A percentile compares a stretch with the other conserved stretches of the same genome.
Evolutionary conservation across 2,113 vertebrate genomes (phyloP).

Genomic region (Toxotes jaculatrix): DNA sequence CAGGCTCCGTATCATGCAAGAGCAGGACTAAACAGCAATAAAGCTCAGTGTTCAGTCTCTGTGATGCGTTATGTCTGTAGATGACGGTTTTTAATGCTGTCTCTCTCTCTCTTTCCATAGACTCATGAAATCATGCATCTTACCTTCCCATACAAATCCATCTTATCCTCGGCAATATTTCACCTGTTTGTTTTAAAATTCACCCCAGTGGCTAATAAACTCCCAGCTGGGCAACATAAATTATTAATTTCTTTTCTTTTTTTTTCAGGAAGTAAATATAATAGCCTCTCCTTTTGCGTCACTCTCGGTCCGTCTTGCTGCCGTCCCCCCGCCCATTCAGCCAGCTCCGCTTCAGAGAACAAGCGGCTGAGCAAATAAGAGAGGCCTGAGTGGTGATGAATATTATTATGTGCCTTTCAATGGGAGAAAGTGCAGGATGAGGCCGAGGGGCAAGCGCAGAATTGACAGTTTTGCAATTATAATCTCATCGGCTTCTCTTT

Average conservation of each 20-base stretch:
- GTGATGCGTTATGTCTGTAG: not conserved
- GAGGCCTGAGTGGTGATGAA: constrained; percentile 64
- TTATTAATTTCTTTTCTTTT: constrained; percentile 1
- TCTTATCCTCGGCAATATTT: constrained; percentile 43
- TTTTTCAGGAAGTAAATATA: constrained; percentile 62
- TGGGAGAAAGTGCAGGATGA: constrained; percentile 27
- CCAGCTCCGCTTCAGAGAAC: constrained; percentile 42
- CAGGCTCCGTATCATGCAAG: not conserved
- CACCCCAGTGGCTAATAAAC: constrained; percentile 6
- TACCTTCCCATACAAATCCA: constrained; percentile 93
- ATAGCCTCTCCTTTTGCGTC: constrained; percentile 71
- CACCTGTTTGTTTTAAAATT: not conserved
- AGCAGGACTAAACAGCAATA: not conserved
- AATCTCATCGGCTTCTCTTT: constrained; percentile 25
- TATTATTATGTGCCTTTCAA: constrained; percentile 51
- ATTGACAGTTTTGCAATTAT: constrained; percentile 41
- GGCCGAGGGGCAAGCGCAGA: constrained; percentile 1
- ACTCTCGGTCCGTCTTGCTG: constrained; percentile 24
- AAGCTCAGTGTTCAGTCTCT: not conserved
- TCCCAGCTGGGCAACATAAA: constrained; percentile 21
- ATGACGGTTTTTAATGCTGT: not conserved
- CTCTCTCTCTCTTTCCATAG: not conserved
- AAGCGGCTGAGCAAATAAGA: constrained; percentile 61
- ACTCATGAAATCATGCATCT: constrained; percentile 49
- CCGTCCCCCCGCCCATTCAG: constrained; percentile 25